Percentiles rank a stretch among this genome's conserved stretches.
Conservation (phyloP, 2,113 vertebrate species). For the Heptranchias perlo region DNA sequence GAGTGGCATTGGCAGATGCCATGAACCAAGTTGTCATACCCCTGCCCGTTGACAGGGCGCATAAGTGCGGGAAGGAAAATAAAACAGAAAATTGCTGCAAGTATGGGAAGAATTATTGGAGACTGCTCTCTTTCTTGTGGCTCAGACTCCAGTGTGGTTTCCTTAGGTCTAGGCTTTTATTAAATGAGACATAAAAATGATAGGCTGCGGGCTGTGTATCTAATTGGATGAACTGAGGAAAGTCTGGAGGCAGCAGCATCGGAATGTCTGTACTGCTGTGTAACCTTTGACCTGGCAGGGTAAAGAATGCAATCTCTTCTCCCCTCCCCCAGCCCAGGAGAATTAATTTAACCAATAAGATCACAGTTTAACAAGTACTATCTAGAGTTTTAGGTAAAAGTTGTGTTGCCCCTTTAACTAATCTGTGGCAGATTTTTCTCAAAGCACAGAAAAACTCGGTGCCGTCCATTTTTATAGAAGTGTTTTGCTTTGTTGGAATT, state of each 20-base stretch:
- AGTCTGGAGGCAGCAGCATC: not conserved
- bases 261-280: not conserved
- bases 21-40: not conserved
- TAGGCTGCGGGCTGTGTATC: not conserved
- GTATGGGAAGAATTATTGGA: slow-evolving; percentile 1
- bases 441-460: not conserved
- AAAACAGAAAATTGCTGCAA: not conserved
- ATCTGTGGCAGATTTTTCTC: not conserved
- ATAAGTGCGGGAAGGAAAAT: too few relatives aligned
- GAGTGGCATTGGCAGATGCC: not conserved
- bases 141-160: not conserved
- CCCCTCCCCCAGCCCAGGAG: not conserved
- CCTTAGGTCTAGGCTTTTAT: not conserved
- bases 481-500: not conserved
- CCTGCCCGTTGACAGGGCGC: not conserved
- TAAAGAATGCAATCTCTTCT: not conserved
- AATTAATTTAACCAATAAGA: not conserved
- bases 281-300: not conserved
- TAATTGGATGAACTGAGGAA: not conserved
- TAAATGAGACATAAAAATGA: not conserved
- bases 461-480: not conserved
- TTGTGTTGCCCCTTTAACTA: not conserved
- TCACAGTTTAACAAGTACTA: not conserved
- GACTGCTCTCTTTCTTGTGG: not conserved
- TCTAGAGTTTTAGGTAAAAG: not conserved